Conservation (phyloP, 2,113 vertebrate genomes). For the Chionodraco myersi region DNA sequence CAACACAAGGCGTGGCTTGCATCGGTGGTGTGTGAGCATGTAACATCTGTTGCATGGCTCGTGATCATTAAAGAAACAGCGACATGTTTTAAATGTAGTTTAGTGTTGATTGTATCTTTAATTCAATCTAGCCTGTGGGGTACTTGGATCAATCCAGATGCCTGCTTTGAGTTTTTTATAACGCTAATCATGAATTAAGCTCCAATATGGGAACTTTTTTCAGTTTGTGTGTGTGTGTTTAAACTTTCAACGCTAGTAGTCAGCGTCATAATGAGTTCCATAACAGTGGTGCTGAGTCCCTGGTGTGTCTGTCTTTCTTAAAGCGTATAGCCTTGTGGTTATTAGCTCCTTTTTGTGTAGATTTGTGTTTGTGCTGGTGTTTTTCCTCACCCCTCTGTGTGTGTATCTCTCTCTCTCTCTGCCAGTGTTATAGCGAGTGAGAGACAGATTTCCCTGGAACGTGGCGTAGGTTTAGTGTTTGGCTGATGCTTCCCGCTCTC, state of each 20-base stretch:
- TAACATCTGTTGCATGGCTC: conserved; percentile 48
- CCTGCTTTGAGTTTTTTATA: conserved; percentile 15
- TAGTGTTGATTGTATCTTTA: neutral
- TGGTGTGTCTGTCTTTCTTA: conserved; percentile 41
- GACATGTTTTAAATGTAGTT: neutral
- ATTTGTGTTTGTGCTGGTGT: conserved; percentile 38
- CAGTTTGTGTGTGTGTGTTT: neutral
- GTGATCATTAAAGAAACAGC: neutral
- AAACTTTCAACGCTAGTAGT: conserved; percentile 1
- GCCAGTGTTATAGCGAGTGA: conserved; percentile 45
- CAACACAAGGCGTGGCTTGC: conserved; percentile 13
- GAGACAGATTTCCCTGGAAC: conserved; percentile 62
- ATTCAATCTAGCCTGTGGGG: conserved; percentile 12
- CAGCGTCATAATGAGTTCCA: conserved; percentile 42
- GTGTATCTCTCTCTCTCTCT: conserved; percentile 51
- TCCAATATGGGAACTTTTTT: conserved; percentile 26
- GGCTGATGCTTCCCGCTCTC: conserved; percentile 47
- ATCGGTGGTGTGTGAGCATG: conserved; percentile 32
- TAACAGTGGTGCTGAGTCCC: conserved; percentile 61
- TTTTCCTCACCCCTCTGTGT: conserved; percentile 2
- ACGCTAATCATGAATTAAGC: conserved; percentile 18
- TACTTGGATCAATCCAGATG: neutral
- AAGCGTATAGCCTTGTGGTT: conserved; percentile 48
- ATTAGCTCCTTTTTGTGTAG: conserved; percentile 30
- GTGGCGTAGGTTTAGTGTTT: conserved; percentile 47